Evolutionary conservation across 2,113 vertebrate species (phyloP).

Genomic region (Syrrhaptes paradoxus): DNA sequence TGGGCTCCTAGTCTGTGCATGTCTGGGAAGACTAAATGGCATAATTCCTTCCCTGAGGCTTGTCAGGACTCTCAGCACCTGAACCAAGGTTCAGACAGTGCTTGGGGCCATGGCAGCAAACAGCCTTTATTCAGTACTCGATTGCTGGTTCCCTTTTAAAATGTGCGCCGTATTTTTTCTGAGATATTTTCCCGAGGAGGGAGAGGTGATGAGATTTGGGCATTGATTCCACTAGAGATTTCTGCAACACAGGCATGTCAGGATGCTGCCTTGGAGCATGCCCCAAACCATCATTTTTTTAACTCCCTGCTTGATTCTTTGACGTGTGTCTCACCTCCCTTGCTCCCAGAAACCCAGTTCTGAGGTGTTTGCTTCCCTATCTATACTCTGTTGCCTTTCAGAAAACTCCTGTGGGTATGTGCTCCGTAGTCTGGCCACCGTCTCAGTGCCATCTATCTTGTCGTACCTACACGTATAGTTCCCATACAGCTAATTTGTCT

Average conservation of each 20-base stretch:
- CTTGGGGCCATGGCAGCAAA: not conserved
- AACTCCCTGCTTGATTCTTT: not conserved
- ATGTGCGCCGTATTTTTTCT: fast-evolving
- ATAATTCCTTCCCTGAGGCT: not conserved
- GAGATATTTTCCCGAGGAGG: not conserved
- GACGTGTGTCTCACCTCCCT: not conserved
- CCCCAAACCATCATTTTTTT: not conserved
- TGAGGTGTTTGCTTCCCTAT: not conserved
- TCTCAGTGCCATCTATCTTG: not conserved
- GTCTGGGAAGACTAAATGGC: not conserved
- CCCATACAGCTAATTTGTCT: not conserved
- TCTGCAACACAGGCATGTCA: not conserved
- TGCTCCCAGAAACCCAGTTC: not conserved
- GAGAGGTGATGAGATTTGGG: not conserved
- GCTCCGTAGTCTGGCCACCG: not conserved
- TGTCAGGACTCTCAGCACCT: not conserved
- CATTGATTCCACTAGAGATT: not conserved
- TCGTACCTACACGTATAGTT: not conserved
- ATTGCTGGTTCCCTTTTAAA: not conserved
- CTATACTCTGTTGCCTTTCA: not conserved
- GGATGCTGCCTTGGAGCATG: not conserved
- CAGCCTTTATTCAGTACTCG: too few species aligned
- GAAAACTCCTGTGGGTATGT: not conserved
- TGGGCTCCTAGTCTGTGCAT: not conserved
- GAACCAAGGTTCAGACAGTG: not conserved